Evolutionary conservation across 2,113 vertebrate genomes (phyloP).

Genomic region (Donacobius atricapilla): DNA sequence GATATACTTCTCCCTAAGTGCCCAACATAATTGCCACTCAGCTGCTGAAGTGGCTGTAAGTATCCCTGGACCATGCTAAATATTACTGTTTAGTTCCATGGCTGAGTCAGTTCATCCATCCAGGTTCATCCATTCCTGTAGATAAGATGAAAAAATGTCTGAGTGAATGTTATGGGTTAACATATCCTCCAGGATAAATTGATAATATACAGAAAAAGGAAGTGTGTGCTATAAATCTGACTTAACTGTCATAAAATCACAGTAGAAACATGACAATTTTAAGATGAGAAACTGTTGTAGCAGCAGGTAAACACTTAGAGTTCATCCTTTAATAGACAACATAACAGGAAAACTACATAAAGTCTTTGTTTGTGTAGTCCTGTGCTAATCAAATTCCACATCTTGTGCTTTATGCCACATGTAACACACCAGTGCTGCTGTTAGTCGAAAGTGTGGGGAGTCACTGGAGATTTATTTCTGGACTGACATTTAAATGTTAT

Average conservation of each 20-base stretch:
- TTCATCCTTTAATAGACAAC: background rate
- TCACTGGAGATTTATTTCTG: background rate
- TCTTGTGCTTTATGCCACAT: background rate
- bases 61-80: background rate
- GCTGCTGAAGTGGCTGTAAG: rapidly evolving
- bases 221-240: background rate
- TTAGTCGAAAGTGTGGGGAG: background rate
- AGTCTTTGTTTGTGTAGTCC: background rate
- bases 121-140: background rate
- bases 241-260: background rate
- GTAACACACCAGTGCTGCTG: background rate
- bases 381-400: background rate
- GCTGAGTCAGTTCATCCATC: background rate
- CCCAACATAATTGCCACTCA: background rate
- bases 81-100: background rate
- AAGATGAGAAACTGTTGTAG: background rate
- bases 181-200: background rate
- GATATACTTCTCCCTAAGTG: background rate
- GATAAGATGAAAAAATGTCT: background rate
- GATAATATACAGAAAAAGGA: background rate
- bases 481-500: background rate
- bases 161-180: too few relatives aligned
- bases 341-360: background rate
- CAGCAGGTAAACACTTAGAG: background rate
- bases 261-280: background rate